These are phyloP conservation scores for Rhingia rostrata DNA, from an alignment of 2,888 invertebrate species.

Conservation along the genomic window DNA sequence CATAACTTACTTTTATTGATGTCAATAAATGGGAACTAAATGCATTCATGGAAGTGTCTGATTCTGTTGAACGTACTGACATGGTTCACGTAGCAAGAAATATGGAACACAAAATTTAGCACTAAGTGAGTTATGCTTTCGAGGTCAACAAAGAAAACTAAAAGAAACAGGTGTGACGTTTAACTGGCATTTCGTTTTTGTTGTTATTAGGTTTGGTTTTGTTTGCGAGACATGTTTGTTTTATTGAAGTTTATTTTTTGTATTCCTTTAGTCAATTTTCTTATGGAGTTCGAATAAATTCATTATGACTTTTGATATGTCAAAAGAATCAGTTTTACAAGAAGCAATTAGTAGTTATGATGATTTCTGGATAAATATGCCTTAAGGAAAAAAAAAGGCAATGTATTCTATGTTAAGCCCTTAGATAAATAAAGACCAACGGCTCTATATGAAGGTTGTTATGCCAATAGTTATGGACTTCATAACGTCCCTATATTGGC, in stretches of 20 bases:
- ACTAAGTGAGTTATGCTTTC: constrained; percentile 46
- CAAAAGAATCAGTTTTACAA: not conserved
- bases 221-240: constrained; percentile 2
- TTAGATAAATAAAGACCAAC: too few relatives aligned
- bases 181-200: constrained; percentile 31
- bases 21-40: constrained; percentile 29
- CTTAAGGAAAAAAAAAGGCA: too few relatives aligned
- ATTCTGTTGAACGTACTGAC: constrained; percentile 30
- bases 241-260: not conserved
- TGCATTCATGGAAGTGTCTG: not conserved
- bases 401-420: too few relatives aligned
- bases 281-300: not conserved
- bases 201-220: not conserved
- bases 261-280: not conserved
- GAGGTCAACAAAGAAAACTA: constrained; percentile 48
- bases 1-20: constrained; percentile 22
- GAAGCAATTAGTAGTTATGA: too few relatives aligned
- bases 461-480: too few relatives aligned
- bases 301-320: not conserved
- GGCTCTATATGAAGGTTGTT: too few relatives aligned
- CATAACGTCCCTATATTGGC: too few relatives aligned
- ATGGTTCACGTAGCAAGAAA: constrained; percentile 55
- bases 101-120: constrained; percentile 35
- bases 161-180: constrained; percentile 43
- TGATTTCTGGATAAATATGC: too few relatives aligned